Percentiles rank a stretch among this genome's conserved stretches.
Evolutionary conservation across 2,888 invertebrate genomes (phyloP).

Genomic region (Marasmarcha lunaedactyla): DNA sequence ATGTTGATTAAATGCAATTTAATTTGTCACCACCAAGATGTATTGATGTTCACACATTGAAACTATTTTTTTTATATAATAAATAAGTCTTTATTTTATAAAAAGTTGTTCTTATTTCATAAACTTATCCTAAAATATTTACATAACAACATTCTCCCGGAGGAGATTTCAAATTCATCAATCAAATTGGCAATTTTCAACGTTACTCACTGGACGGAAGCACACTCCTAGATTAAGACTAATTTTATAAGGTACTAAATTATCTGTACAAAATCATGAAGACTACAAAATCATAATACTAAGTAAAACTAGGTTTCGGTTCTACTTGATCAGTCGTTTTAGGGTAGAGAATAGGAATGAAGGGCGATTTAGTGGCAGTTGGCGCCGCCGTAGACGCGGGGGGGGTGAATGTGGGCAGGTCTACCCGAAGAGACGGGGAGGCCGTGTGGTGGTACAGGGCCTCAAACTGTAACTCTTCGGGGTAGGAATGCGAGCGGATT

Average conservation of each 20-base stretch:
- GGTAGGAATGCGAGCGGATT: conserved; percentile 58
- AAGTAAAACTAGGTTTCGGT: too few relatives aligned
- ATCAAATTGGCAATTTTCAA: conserved; percentile 17
- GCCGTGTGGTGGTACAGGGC: conserved; percentile 56
- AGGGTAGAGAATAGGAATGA: conserved; percentile 37
- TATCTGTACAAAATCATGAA: too few relatives aligned
- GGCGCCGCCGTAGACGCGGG: conserved; percentile 30
- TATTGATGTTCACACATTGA: not conserved
- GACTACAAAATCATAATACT: too few relatives aligned
- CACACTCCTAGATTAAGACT: too few relatives aligned
- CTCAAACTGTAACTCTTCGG: conserved; percentile 63
- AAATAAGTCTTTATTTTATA: conserved; percentile 59
- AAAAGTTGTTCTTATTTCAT: conserved; percentile 43
- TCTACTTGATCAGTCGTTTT: too few relatives aligned
- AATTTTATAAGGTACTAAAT: too few relatives aligned
- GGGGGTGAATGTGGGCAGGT: conserved; percentile 71
- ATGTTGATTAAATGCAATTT: not conserved
- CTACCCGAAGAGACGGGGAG: conserved; percentile 56
- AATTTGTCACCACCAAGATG: not conserved
- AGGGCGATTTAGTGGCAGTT: conserved; percentile 20
- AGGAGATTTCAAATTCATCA: conserved; percentile 20
- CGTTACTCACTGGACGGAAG: conserved; percentile 5
- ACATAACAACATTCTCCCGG: conserved; percentile 27
- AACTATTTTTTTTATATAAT: conserved; percentile 25
- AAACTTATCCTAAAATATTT: conserved; percentile 41